These are phyloP conservation scores for Epirrhoe alternata DNA, from an alignment of 2,888 invertebrate species.

Conservation along the genomic window DNA sequence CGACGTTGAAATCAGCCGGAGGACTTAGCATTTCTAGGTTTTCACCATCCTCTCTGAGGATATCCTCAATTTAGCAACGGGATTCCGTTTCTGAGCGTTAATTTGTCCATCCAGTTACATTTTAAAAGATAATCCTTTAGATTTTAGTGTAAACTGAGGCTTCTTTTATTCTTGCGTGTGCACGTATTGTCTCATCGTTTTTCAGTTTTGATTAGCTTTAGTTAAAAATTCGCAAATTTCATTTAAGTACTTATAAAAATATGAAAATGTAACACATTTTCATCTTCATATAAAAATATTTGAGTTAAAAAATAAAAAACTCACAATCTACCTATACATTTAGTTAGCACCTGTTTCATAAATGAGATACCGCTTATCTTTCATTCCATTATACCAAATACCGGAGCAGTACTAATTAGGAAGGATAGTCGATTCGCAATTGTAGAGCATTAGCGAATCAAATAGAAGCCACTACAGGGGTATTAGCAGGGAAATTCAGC, in stretches of 20 bases:
- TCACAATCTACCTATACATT: not conserved
- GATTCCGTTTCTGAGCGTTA: constrained; percentile 72
- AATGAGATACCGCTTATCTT: constrained; percentile 27
- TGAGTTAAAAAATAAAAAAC: too few species aligned
- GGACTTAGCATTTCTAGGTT: constrained; percentile 81
- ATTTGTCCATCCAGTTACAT: constrained; percentile 63
- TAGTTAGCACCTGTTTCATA: not conserved
- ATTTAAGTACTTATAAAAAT: too few species aligned
- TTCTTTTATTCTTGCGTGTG: constrained; percentile 1
- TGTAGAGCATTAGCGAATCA: constrained; percentile 71
- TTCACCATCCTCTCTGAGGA: constrained; percentile 72
- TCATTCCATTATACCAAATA: constrained; percentile 52
- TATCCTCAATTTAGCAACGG: constrained; percentile 73
- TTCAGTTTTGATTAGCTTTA: too few species aligned
- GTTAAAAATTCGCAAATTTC: too few species aligned
- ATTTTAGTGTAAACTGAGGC: constrained; percentile 33
- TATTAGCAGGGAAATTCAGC: constrained; percentile 55
- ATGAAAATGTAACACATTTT: too few species aligned
- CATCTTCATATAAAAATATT: too few species aligned
- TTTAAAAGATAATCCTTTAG: constrained; percentile 40
- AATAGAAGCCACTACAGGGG: constrained; percentile 54
- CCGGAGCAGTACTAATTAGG: constrained; percentile 4
- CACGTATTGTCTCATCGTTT: too few species aligned
- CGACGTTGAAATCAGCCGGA: constrained; percentile 27
- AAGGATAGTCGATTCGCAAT: constrained; percentile 67